These are phyloP conservation scores for Meteorus colon DNA, from an alignment of 2,888 invertebrate genomes.

Conservation along the genomic window DNA sequence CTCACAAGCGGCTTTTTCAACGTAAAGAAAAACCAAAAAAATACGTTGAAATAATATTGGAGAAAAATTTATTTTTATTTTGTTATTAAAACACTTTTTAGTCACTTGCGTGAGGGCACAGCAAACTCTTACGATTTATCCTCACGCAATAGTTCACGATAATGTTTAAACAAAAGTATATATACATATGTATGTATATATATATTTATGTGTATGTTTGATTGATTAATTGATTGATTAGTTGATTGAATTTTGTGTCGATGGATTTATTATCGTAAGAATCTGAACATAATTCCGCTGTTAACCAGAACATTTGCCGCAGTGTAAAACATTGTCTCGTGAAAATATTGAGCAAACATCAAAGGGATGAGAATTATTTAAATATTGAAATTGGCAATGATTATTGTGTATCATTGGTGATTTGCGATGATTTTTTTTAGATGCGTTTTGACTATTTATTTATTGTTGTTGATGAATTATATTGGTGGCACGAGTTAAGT, in stretches of 20 bases:
- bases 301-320: conserved; percentile 46
- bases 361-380: neutral
- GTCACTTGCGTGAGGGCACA: conserved; percentile 31
- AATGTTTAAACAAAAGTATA: neutral
- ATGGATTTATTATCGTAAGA: conserved; percentile 45
- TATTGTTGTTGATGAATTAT: too few relatives aligned
- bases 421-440: too few relatives aligned
- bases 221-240: neutral
- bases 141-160: neutral
- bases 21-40: neutral
- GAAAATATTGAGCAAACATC: conserved; percentile 32
- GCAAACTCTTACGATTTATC: conserved; percentile 31
- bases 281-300: conserved; percentile 60
- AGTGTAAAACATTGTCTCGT: conserved; percentile 46
- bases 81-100: neutral
- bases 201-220: neutral
- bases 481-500: too few relatives aligned
- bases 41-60: neutral
- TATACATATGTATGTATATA: conserved; percentile 41
- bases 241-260: conserved; percentile 7
- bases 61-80: neutral
- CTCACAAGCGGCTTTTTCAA: neutral
- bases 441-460: too few relatives aligned
- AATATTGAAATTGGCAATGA: too few relatives aligned
- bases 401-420: too few relatives aligned